Evolutionary conservation across 2,888 invertebrate species (phyloP), one percentile per base, ranked within the genome.

Genomic region (Thymelicus acteon): DNA sequence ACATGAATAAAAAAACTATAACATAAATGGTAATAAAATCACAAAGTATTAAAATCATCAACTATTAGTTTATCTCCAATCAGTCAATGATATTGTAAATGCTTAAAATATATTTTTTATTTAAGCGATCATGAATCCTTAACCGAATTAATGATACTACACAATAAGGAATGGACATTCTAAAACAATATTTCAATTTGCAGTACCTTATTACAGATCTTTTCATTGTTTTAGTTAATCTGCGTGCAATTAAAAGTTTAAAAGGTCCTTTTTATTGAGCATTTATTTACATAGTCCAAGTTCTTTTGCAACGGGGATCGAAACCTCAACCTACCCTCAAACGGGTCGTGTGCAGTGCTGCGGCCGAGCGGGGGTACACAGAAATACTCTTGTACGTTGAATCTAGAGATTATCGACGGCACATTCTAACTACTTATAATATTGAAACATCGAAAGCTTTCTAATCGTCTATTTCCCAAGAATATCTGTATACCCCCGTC

Each of bases 231-330:
- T 15, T 8, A 54, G 44, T 76, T 78, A 80, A 77, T 81, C 78
- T 76, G 79, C 87, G 85, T 92, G 92, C 92, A 91, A 88, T 90
- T 88, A 90, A 90, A 89, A 89, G 86, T 90, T 89, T 87, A 84
- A 88, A 88, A 88, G 88, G 86, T 88, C 83, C 78, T 77, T 84
- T 74, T 73, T 77, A 84, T 87, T 88, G 88, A 90, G 86, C 86
- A 83, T 82, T 76, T 77, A 78, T 75, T 79, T 79, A 79, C 75
- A 78, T 69, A 76, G 74, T 78, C 76, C 75, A 72, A 75, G 72
- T 67, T 68, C 62, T 70, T 63, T 69, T 57, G 57, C 49, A 65
- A 68, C 60, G 69, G 52, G 72, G 73, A 72, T 72, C 71, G 75
- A 71, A 69, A 73, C 66, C 67, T 67, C 71, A 73, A 72, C 75